Evolutionary conservation across 2,113 vertebrate genomes (phyloP).

Genomic region (Lathamus discolor): DNA sequence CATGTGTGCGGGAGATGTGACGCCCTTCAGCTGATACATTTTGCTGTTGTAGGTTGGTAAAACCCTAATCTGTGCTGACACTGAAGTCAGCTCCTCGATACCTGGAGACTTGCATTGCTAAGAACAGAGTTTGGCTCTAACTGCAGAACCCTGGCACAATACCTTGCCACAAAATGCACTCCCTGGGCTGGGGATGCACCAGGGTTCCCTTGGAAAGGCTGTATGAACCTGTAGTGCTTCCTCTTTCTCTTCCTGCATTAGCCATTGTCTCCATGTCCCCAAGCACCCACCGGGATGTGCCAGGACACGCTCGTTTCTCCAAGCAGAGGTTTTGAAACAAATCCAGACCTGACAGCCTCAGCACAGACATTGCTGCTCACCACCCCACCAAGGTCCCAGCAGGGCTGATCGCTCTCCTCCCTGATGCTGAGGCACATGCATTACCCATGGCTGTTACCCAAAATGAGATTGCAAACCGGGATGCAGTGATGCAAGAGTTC

Average conservation of each 20-base stretch:
- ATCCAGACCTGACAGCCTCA: neutral
- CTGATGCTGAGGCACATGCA: neutral
- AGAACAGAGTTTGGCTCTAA: neutral
- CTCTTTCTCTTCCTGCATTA: neutral
- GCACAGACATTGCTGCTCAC: rapidly evolving
- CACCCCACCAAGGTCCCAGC: rapidly evolving
- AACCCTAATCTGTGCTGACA: neutral
- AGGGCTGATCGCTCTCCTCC: neutral
- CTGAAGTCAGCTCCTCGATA: rapidly evolving
- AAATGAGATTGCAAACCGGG: neutral
- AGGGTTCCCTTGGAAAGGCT: neutral
- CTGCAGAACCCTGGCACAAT: neutral
- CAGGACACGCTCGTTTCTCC: neutral
- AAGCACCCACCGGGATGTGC: rapidly evolving
- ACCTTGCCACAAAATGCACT: neutral
- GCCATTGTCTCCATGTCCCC: neutral
- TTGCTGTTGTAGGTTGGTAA: neutral
- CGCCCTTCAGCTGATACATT: neutral
- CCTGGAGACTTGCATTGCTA: neutral
- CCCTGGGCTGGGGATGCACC: neutral
- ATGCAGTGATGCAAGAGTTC: neutral
- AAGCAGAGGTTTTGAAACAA: neutral
- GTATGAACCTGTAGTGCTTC: neutral
- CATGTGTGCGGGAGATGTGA: rapidly evolving
- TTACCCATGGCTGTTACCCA: rapidly evolving